Percentiles rank a stretch among this genome's conserved stretches.
Evolutionary conservation across 2,113 vertebrate genomes (phyloP).

Genomic region (Upupa epops): DNA sequence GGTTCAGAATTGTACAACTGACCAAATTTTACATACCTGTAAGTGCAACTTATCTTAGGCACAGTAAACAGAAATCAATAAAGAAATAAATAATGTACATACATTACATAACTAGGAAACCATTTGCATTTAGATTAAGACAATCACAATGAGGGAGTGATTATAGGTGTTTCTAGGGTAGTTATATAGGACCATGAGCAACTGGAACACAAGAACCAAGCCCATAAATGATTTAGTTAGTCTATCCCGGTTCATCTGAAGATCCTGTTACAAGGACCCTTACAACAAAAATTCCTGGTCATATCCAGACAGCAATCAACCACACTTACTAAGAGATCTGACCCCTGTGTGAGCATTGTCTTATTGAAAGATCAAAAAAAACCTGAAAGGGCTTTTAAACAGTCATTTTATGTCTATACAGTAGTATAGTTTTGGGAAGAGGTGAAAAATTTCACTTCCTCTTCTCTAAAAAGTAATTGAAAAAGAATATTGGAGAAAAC

Average conservation of each 20-base stretch:
- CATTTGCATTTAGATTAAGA: neutral
- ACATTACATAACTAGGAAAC: neutral
- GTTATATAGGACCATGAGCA: neutral
- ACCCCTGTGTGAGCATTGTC: neutral
- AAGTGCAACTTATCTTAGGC: neutral
- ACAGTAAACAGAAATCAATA: neutral
- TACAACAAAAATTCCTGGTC: neutral
- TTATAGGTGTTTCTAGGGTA: neutral
- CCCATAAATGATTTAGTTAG: neutral
- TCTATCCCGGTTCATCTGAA: neutral
- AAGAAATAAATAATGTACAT: neutral
- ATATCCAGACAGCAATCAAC: neutral
- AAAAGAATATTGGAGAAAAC: neutral
- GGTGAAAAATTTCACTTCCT: neutral
- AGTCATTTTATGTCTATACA: neutral
- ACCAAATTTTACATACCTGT: neutral
- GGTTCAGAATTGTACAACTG: neutral
- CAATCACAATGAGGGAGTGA: neutral
- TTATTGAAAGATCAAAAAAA: neutral
- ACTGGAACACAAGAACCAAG: neutral
- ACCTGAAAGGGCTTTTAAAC: neutral
- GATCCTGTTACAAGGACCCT: neutral
- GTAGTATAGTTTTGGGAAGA: neutral
- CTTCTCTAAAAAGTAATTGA: neutral
- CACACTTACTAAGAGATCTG: neutral